Percentiles rank a stretch among this genome's conserved stretches.
Conservation (phyloP, 2,797 vertebrate genomes). For the Urocyon cinereoargenteus region DNA sequence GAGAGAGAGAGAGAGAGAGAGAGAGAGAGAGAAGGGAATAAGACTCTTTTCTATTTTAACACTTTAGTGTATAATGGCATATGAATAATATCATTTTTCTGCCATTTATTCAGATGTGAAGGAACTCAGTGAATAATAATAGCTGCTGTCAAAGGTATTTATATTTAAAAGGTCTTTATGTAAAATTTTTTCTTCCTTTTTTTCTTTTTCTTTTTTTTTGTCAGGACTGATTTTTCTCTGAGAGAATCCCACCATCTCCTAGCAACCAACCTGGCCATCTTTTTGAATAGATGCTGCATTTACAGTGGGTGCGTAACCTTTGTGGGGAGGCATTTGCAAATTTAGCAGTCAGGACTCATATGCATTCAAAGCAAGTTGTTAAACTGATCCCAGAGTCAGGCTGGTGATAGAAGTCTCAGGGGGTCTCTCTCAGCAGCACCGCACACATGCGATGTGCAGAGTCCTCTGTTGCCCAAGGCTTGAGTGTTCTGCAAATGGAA, state of each 20-base stretch:
- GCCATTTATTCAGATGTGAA: slow-evolving; percentile 88
- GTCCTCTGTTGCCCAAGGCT: background rate
- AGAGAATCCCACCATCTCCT: slow-evolving; percentile 88
- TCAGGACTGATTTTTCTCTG: slow-evolving; percentile 87
- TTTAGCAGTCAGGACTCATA: slow-evolving; percentile 82
- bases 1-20: slow-evolving; percentile 68
- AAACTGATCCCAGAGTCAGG: slow-evolving; percentile 78
- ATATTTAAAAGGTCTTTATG: slow-evolving; percentile 90
- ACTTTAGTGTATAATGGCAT: slow-evolving; percentile 86
- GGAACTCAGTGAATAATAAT: slow-evolving; percentile 88
- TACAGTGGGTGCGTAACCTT: slow-evolving; percentile 85
- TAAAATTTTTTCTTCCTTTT: slow-evolving; percentile 78
- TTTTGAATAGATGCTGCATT: slow-evolving; percentile 85
- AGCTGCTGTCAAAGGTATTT: slow-evolving; percentile 90
- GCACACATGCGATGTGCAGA: background rate
- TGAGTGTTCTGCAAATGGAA: background rate
- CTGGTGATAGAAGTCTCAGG: slow-evolving; percentile 70
- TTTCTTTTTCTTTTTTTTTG: slow-evolving; percentile 82
- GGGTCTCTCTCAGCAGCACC: slow-evolving; percentile 26
- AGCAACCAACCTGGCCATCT: slow-evolving; percentile 89
- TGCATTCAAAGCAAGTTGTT: slow-evolving; percentile 86
- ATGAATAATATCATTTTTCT: slow-evolving; percentile 88
- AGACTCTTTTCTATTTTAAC: slow-evolving; percentile 83
- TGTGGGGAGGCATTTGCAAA: slow-evolving; percentile 86
- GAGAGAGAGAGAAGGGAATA: slow-evolving; percentile 26